Conservation (phyloP, 2,113 vertebrate species). For the Oreochromis spilurus region DNA sequence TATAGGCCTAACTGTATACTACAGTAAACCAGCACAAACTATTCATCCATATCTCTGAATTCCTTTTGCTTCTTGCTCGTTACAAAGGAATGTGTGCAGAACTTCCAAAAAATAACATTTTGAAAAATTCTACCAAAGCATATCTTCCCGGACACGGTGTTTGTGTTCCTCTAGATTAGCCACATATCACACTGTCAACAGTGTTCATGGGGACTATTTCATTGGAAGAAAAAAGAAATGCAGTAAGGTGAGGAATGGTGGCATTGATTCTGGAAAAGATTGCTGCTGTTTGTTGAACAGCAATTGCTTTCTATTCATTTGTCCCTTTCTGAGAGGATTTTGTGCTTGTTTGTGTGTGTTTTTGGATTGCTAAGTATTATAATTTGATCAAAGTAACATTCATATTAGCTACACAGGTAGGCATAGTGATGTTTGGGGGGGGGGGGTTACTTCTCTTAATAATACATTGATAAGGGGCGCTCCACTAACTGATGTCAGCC, state of each 20-base stretch:
- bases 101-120: neutral
- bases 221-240: neutral
- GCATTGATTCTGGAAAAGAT: neutral
- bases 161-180: neutral
- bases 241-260: neutral
- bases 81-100: neutral
- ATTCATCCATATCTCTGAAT: neutral
- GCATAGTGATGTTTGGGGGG: rapidly evolving
- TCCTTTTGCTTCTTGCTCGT: neutral
- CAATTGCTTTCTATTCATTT: neutral
- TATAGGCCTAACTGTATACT: neutral
- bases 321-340: neutral
- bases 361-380: neutral
- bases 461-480: neutral
- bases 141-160: neutral
- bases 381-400: neutral
- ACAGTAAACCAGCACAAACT: neutral
- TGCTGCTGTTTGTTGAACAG: neutral
- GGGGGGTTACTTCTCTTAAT: neutral
- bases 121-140: neutral
- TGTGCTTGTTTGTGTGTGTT: neutral
- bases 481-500: neutral
- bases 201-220: neutral
- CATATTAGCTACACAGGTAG: neutral
- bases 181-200: neutral